phyloP scores from a whole-genome alignment of 2,888 invertebrate genomes.

The Stramonita haemastoma region DNA sequence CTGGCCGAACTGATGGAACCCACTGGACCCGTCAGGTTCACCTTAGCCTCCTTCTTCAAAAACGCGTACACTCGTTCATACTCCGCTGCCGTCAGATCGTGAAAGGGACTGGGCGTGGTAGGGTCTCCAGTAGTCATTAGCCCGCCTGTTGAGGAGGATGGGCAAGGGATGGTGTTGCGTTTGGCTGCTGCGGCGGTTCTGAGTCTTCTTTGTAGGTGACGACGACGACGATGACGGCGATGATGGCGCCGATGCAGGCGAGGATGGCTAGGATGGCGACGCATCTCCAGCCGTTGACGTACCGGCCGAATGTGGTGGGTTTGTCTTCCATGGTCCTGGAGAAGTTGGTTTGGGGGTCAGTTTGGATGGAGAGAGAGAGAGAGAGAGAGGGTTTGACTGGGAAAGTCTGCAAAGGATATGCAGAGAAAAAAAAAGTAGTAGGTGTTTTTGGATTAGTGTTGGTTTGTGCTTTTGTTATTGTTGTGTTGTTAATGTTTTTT shows the following conservation, averaged over 20 bases:
- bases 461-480: no score
- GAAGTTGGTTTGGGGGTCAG: conserved; percentile 36
- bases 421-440: not conserved
- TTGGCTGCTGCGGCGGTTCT: not conserved
- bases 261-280: conserved; percentile 48
- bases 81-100: conserved; percentile 57
- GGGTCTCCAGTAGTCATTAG: conserved; percentile 45
- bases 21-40: conserved; percentile 48
- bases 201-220: not conserved
- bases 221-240: conserved; percentile 48
- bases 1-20: conserved; percentile 41
- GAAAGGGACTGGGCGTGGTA: conserved; percentile 54
- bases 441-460: no score
- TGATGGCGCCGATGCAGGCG: conserved; percentile 50
- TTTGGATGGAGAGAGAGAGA: not conserved
- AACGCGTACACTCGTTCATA: conserved; percentile 47
- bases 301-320: not conserved
- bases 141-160: not conserved
- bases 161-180: not conserved
- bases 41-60: conserved; percentile 46
- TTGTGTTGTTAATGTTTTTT: no score
- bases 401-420: not conserved
- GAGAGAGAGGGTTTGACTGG: not conserved
- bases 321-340: not conserved
- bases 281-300: conserved; percentile 50